These are phyloP conservation scores for Spilarctia lutea DNA, from an alignment of 2,888 invertebrate genomes.

Conservation along the genomic window DNA sequence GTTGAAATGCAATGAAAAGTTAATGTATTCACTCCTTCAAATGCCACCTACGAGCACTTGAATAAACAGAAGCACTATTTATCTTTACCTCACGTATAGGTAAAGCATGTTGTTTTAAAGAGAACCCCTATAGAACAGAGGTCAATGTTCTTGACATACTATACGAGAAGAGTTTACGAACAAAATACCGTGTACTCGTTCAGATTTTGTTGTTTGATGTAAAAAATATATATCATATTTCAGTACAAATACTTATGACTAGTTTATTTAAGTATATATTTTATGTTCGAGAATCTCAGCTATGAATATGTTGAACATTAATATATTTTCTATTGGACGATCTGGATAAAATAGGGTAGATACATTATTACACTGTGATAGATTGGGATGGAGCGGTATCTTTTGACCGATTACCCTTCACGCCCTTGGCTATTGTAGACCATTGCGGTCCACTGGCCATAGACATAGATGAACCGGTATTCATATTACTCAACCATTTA, in stretches of 20 bases:
- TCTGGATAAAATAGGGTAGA: slow-evolving; percentile 39
- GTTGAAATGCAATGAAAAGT: slow-evolving; percentile 55
- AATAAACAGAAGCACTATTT: slow-evolving; percentile 74
- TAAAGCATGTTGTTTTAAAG: slow-evolving; percentile 74
- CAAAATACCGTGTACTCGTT: slow-evolving; percentile 38
- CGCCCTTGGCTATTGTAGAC: slow-evolving; percentile 51
- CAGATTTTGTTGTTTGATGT: slow-evolving; percentile 16
- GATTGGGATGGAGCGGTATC: slow-evolving; percentile 52
- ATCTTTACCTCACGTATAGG: slow-evolving; percentile 70
- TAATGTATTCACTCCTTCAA: slow-evolving; percentile 64
- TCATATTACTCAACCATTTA: slow-evolving; percentile 53
- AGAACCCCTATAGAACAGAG: slow-evolving; percentile 63
- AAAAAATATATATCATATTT: slow-evolving; percentile 11
- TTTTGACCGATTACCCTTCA: slow-evolving; percentile 64
- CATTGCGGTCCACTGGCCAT: slow-evolving; percentile 49
- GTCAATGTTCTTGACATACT: slow-evolving; percentile 75
- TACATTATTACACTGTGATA: slow-evolving; percentile 46
- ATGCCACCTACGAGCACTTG: slow-evolving; percentile 76
- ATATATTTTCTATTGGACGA: slow-evolving; percentile 15
- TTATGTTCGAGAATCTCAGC: neutral
- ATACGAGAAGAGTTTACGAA: slow-evolving; percentile 48
- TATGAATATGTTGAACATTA: slow-evolving; percentile 5
- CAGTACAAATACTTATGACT: slow-evolving; percentile 3
- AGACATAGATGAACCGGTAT: slow-evolving; percentile 55
- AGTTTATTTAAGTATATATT: neutral